Evolutionary conservation across 2,113 vertebrate genomes (phyloP), one percentile per base, ranked within the genome.

Genomic region (Ornithorhynchus anatinus): DNA sequence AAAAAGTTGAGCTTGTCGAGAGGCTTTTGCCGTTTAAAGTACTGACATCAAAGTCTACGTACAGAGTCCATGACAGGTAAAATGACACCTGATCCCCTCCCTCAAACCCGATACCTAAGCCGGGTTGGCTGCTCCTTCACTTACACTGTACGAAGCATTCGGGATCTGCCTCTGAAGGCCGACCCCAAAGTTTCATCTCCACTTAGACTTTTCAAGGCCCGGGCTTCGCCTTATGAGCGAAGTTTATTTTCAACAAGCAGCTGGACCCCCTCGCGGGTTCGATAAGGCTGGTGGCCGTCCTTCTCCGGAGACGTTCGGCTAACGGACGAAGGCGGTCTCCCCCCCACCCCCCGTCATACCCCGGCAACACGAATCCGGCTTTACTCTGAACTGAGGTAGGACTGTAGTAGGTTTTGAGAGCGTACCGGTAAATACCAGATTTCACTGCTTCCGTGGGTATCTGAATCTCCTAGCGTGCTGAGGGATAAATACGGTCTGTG

Each of bases 351-450:
- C n/a, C n/a, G 84, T 84, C 40, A 8, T 25, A 74, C 86, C 85
- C 82, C 88, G 82, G 84, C 90, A 86, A 89, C 56, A 77, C 87
- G 89, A 90, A 94, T 92, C 94, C 86, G 84, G 93, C 91, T 94
- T 88, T 77, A 80, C 76, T 92, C 85, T 87, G 87, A 88, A 92
- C 91, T 98, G 97, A 99, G 97, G 97, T 99, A 98, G 97, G 91
- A 88, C 94, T 92, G 90, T 88, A 91, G 93, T 81, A 85, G 84
- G 84, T 78, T 88, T 53, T 84, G 89, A 89, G 88, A 67, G 74
- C 75, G 82, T 67, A 82, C 89, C 89, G 89, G 82, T 81, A 81
- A 87, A 88, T 73, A 90, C 88, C 89, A 88, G 87, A 90, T 90
- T 71, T 80, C 39, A 77, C 89, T 87, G 84, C 82, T 86, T 80